Base-by-base conservation (phyloP, 2,888 invertebrate species). In the Neocrepidodera transversa region DNA sequence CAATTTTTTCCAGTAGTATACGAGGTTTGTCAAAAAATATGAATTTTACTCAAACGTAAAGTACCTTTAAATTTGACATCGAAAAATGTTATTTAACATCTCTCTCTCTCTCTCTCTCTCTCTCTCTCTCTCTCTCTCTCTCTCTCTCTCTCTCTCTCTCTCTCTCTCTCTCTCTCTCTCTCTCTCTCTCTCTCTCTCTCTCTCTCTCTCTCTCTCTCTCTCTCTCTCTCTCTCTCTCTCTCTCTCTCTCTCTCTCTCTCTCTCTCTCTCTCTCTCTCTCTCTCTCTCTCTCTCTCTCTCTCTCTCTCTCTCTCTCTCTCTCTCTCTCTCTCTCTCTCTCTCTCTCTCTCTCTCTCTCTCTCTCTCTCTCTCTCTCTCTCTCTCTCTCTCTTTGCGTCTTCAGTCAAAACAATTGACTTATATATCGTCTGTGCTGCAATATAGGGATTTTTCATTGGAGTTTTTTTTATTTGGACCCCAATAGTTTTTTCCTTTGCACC, bases 361-460 rank as follows among this genome's bases (percentile, higher is more conserved):
- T 28, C 48, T 48, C 30, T 48, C 48, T 48, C 48, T 48, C 30
- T 48, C 48, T 28, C 48, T 48, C 30, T 48, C 26, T 48, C 48
- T 48, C 32, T 48, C 32, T 48, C 40, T 16, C n/a, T n/a, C n/a
- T n/a, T n/a, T n/a, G n/a, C n/a, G n/a, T n/a, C n/a, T n/a, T n/a
- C n/a, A n/a, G n/a, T n/a, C n/a, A n/a, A n/a, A n/a, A n/a, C n/a
- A n/a, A n/a, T n/a, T n/a, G n/a, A n/a, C n/a, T n/a, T n/a, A n/a
- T n/a, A n/a, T n/a, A n/a, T n/a, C n/a, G n/a, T n/a, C n/a, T n/a
- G n/a, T n/a, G n/a, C n/a, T n/a, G n/a, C n/a, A n/a, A n/a, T n/a
- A n/a, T n/a, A n/a, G n/a, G n/a, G n/a, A n/a, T n/a, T n/a, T n/a
- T n/a, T n/a, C n/a, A n/a, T n/a, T n/a, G n/a, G n/a, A n/a, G n/a